These are phyloP conservation scores for Semibalanus balanoides DNA, from an alignment of 1,140 invertebrate species.

Conservation along the genomic window DNA sequence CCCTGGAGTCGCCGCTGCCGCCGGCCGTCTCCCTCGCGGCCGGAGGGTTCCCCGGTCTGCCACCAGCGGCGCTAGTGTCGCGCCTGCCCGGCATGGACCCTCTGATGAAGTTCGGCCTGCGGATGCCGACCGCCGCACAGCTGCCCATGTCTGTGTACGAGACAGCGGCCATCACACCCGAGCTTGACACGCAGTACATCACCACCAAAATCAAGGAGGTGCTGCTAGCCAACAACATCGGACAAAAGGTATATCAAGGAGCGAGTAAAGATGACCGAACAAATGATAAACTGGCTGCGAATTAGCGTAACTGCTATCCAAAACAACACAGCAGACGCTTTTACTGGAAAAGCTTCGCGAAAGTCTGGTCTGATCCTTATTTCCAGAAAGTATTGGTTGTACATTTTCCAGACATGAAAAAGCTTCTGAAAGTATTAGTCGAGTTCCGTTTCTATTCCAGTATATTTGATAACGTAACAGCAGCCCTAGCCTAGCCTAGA, in stretches of 20 bases:
- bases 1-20: conserved; percentile 14
- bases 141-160: conserved; percentile 54
- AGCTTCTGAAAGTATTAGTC: too few species aligned
- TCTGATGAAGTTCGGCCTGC: conserved; percentile 1
- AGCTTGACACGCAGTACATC: conserved; percentile 89
- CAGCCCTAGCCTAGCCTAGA: too few species aligned
- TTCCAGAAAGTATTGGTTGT: too few species aligned
- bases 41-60: conserved; percentile 6
- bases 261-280: too few species aligned
- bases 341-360: too few species aligned
- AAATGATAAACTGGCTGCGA: too few species aligned
- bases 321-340: too few species aligned
- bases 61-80: conserved; percentile 4
- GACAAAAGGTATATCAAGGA: conserved; percentile 64
- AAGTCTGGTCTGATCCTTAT: too few species aligned
- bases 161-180: conserved; percentile 89
- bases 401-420: too few species aligned
- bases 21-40: neutral
- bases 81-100: neutral
- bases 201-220: conserved; percentile 96
- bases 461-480: too few species aligned
- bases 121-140: conserved; percentile 4
- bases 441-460: too few species aligned
- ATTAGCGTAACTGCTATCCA: too few species aligned
- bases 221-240: conserved; percentile 88